phyloP scores from a whole-genome alignment of 2,113 vertebrate genomes.

The Peromyscus leucopus region DNA sequence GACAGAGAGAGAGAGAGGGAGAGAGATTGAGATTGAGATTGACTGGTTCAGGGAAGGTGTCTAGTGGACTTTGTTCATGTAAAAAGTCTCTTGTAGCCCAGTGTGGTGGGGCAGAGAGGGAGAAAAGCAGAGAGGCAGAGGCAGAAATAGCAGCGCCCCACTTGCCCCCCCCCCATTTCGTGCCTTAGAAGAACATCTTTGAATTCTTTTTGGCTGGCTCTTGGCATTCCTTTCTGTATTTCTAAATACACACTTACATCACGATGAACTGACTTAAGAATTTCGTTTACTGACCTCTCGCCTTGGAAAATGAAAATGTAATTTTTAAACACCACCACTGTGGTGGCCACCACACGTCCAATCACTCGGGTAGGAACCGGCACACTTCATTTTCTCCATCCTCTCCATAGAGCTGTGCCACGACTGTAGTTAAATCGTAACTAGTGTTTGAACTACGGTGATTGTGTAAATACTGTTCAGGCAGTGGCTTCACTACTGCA shows the following conservation, averaged over 20 bases:
- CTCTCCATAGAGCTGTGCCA: too few relatives aligned
- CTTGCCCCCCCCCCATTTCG: background rate
- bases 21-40: background rate
- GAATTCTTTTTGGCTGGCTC: background rate
- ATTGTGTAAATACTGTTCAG: background rate
- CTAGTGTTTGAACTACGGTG: background rate
- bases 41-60: background rate
- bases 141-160: background rate
- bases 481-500: background rate
- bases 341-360: too few relatives aligned
- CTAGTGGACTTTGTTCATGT: background rate
- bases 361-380: background rate
- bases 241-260: background rate
- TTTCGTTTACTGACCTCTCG: background rate
- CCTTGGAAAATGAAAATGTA: background rate
- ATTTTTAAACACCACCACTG: background rate
- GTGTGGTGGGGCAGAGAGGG: background rate
- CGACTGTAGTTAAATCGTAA: background rate
- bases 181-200: background rate
- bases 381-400: background rate
- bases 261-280: background rate
- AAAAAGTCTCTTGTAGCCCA: background rate
- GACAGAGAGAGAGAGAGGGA: background rate
- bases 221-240: background rate
- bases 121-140: background rate